Base-by-base conservation (phyloP, 2,888 invertebrate genomes). In the Melanostoma mellinum region DNA sequence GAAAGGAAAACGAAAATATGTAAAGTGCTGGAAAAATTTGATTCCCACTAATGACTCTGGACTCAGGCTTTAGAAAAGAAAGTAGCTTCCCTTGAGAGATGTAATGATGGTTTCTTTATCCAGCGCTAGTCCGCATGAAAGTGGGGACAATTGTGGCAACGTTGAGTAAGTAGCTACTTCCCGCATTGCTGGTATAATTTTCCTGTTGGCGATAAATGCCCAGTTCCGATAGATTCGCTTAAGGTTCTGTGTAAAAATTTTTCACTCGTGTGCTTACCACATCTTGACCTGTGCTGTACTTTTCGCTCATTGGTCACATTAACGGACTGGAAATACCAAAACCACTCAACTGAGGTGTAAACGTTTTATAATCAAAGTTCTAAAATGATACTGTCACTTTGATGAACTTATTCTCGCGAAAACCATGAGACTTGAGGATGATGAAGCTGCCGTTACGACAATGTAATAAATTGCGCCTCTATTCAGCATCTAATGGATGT, bases 351-450 rank as follows among this genome's bases (percentile, higher is more conserved):
- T 58, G 73, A 63, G 56, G 68, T 82, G 81, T 56, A 63, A 73
- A 82, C 77, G 63, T 61, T 82, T 77, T 82, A 82, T 82, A 61
- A 35, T 48, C 77, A 69, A 78, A 69, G 35, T 60, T 52, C 68
- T 20, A 55, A 63, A 53, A 50, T 35, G 52, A 33, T 33, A n/a
- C 60, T 61, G 68, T 73, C 48, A 68, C 44, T 52, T 60, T 68
- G 56, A 77, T 38, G 50, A 44, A 36, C 48, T 68, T 63, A 73
- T 67, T 73, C 60, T 78, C 60, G 33, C 10, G 53, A 42, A 10
- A 40, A 50, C 35, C 53, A 35, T 50, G 33, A 65, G 42, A 55
- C 61, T 38, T 32, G 20, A n/a, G n/a, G 8, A 42, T 10, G 36
- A 55, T 6, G 36, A 55, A 6, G 6, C 35, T n/a, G 6, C 36